These are phyloP conservation scores for Pseudorectes ferrugineus DNA, from an alignment of 2,113 vertebrate species.

Conservation along the genomic window DNA sequence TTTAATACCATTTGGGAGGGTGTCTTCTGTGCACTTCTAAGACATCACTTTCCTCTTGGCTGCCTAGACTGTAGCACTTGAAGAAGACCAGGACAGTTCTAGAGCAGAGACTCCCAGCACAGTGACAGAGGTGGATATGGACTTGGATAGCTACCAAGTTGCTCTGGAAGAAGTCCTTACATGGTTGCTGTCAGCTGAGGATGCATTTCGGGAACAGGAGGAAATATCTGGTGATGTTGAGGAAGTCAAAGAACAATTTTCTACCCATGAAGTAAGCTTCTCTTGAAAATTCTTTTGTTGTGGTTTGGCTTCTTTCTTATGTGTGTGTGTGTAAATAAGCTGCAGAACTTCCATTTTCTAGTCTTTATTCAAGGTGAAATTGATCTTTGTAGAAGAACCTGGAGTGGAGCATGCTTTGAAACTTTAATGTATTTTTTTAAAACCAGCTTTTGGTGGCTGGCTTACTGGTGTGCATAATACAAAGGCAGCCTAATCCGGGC, in stretches of 20 bases:
- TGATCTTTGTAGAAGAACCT: background rate
- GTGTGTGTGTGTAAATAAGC: background rate
- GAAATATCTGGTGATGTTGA: conserved; percentile 94
- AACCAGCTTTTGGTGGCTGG: background rate
- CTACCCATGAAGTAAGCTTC: conserved; percentile 87
- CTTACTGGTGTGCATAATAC: background rate
- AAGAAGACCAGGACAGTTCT: conserved; percentile 68
- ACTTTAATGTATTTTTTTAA: background rate
- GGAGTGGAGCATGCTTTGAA: background rate
- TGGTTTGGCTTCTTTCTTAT: background rate
- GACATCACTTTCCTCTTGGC: background rate
- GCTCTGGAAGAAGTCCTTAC: conserved; percentile 96
- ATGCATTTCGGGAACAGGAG: conserved; percentile 86
- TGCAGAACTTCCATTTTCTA: background rate
- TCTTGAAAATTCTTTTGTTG: background rate
- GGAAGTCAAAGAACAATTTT: conserved; percentile 97
- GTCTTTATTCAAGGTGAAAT: background rate
- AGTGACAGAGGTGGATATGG: conserved; percentile 77
- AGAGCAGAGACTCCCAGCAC: conserved; percentile 78
- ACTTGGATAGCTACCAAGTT: conserved; percentile 87
- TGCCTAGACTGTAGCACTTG: conserved; percentile 47
- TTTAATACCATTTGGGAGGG: background rate
- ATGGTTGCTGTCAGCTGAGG: conserved; percentile 93
- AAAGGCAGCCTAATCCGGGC: background rate
- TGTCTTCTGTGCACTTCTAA: background rate